Evolutionary conservation across 2,113 vertebrate genomes (phyloP), one percentile per base, ranked within the genome.

Genomic region (Numenius arquata): DNA sequence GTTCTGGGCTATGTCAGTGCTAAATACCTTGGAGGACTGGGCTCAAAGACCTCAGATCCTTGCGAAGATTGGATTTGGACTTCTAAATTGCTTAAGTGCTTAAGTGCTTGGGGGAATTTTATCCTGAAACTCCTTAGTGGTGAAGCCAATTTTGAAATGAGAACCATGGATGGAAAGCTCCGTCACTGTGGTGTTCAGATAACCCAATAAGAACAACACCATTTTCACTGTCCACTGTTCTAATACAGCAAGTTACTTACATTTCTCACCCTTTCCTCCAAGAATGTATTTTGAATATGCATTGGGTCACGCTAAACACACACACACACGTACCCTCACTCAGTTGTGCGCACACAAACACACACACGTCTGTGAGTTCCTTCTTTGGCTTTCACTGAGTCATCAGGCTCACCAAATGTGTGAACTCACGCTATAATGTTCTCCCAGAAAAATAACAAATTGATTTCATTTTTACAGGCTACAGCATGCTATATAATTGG

Each of bases 391-490:
- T 92, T 47, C 87, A 90, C 93, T 96, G 97, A 93, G 48, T 96
- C 94, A 95, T 89, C 88, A 13, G 77, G 90, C 94, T 95, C 94
- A 80, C 83, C 93, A 96, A 95, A 96, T 96, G 95, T 96, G 95
- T 95, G 96, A 95, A 91, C 95, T 95, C 96, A 96, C 66, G 85
- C 92, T 90, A 79, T 43, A 96, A 93, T 96, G 95, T 96, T 96
- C 93, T 96, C 96, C 92, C 91, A 96, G 96, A 96, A 94, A 96
- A 95, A 97, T 96, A 97, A 96, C 96, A 97, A 98, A 98, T 98
- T 97, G 97, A 97, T 98, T 97, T 97, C 91, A 95, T 96, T 95
- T 96, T 97, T 97, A 95, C 97, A 97, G 96, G 97, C 96, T 96
- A 96, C 92, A 72, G 96, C 97, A 95, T 97, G 97, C 97, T 96